Evolutionary conservation across 2,797 vertebrate genomes (phyloP).

Genomic region (Chaenodraco wilsoni): DNA sequence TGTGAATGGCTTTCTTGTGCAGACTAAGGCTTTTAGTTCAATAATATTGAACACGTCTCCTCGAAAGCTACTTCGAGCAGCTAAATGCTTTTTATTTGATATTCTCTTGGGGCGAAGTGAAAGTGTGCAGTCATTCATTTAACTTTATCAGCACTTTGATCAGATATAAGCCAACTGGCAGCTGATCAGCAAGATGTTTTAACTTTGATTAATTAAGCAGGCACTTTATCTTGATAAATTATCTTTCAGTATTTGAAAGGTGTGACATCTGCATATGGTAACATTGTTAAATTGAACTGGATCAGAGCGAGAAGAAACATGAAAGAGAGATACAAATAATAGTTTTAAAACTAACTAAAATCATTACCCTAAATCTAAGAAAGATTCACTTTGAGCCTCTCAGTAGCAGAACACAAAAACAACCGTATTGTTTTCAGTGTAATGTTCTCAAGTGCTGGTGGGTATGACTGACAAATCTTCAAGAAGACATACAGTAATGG

Average conservation of each 20-base stretch:
- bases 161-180: conserved; percentile 23
- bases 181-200: background rate
- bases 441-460: conserved; percentile 28
- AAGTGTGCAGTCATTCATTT: conserved; percentile 31
- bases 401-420: conserved; percentile 4
- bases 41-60: conserved; percentile 20
- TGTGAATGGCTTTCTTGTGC: background rate
- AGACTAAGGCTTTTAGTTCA: conserved; percentile 23
- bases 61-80: conserved; percentile 29
- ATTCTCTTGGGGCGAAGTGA: conserved; percentile 9
- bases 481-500: conserved; percentile 18
- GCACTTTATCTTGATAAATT: conserved; percentile 24
- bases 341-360: background rate
- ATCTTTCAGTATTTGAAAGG: conserved; percentile 3
- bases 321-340: background rate
- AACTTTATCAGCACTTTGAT: conserved; percentile 3
- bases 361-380: background rate
- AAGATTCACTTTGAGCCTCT: background rate
- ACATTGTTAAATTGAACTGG: background rate
- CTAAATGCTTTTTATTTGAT: conserved; percentile 25
- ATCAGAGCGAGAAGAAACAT: conserved; percentile 2
- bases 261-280: conserved; percentile 8
- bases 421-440: conserved; percentile 7
- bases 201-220: conserved; percentile 15
- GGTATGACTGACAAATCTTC: conserved; percentile 26